Evolutionary conservation across 1,140 invertebrate genomes (phyloP), one percentile per base, ranked within the genome.

Genomic region (Gonioctena quinquepunctata): DNA sequence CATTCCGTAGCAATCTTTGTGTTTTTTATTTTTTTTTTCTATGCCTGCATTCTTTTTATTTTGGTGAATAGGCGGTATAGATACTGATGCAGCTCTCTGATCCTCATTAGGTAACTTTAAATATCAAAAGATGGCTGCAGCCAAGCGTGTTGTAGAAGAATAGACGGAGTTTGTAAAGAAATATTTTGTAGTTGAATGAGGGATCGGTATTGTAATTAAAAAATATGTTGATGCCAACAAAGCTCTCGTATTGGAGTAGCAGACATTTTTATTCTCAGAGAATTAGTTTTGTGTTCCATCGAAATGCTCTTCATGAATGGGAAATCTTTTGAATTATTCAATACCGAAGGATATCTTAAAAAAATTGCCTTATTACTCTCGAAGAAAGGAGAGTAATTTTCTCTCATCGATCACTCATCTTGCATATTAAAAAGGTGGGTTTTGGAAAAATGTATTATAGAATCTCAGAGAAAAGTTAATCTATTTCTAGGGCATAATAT

Each of bases 21-120:
- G 33, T 66, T 66, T 66, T 66, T 66, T 66, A 66, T 49, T 26
- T 66, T 50, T 64, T 66, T 49, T 48, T n/a, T n/a, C 13, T 52
- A 25, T 62, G 6, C 16, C 22, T 11, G 23, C 26, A 26, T 54
- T 54, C 42, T 54, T 66, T 54, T 66, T 23, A 49, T 54, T 66
- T 16, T 25, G 18, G 33, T 66, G 63, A 66, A 66, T 66, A 66
- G 63, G 33, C 63, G 48, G 63, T 49, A 66, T 28, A 54, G 63
- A 49, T 54, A 49, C 49, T 66, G 63, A 25, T 66, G 33, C 50
- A 66, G 48, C 27, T 33, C 21, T 22, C 54, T 11, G 16, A 22
- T 63, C 48, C 50, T 49, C 49, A 66, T 66, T 66, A 66, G 63
- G 21, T 28, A 26, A 49, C 27, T 66, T 49, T 66, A 66, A 66